Evolutionary conservation across 2,888 invertebrate species (phyloP).

Genomic region (Melinaea menophilus): DNA sequence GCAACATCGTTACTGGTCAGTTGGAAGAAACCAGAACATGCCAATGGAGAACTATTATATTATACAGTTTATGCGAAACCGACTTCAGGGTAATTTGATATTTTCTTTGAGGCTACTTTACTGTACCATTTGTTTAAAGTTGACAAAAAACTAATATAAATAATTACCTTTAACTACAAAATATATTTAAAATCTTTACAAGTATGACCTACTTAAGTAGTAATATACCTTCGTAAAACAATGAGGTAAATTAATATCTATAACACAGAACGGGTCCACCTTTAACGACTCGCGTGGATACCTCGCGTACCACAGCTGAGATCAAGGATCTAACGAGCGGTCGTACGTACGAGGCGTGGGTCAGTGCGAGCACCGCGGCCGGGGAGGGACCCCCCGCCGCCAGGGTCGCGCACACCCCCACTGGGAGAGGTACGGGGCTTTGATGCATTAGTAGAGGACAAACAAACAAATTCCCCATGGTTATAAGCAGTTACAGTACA

Average conservation of each 20-base stretch:
- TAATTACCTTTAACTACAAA: too few relatives aligned
- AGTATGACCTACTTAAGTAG: too few relatives aligned
- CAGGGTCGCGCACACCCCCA: constrained; percentile 66
- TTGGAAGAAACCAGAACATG: constrained; percentile 88
- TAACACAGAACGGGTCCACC: constrained; percentile 54
- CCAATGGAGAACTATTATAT: constrained; percentile 87
- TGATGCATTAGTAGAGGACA: not conserved
- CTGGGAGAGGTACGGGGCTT: constrained; percentile 64
- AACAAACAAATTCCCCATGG: too few relatives aligned
- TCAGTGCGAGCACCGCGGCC: constrained; percentile 78
- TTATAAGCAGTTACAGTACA: too few relatives aligned
- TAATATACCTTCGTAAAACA: too few relatives aligned
- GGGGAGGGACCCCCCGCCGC: constrained; percentile 75
- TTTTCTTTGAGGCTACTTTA: too few relatives aligned
- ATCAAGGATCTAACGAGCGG: constrained; percentile 56
- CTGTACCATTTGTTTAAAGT: too few relatives aligned
- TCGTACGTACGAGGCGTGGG: constrained; percentile 79
- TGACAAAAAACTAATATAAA: too few relatives aligned
- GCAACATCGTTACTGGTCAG: constrained; percentile 88
- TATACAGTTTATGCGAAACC: constrained; percentile 86
- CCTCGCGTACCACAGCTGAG: constrained; percentile 46
- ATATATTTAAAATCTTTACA: too few relatives aligned
- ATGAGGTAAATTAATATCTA: not conserved
- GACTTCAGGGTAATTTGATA: constrained; percentile 54
- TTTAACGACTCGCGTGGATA: constrained; percentile 51